Evolutionary conservation across 2,888 invertebrate genomes (phyloP).

Genomic region (Acrocyrtus sp.): DNA sequence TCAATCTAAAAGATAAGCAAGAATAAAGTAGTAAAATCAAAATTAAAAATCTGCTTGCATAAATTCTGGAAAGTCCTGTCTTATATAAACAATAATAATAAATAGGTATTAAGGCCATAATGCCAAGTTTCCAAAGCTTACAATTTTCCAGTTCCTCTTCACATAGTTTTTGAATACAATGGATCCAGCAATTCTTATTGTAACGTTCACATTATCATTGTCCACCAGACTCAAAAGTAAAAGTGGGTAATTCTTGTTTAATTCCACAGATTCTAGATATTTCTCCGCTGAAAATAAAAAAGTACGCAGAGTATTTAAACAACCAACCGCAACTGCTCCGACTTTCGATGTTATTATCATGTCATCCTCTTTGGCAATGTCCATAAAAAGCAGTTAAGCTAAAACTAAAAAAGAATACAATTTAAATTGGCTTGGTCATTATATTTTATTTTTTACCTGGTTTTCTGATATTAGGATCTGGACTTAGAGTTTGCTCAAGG

Average conservation of each 20-base stretch:
- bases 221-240: conserved; percentile 87
- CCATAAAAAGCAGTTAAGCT: neutral
- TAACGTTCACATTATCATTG: conserved; percentile 81
- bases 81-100: neutral
- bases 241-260: conserved; percentile 89
- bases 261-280: conserved; percentile 88
- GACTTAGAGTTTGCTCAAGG: conserved; percentile 87
- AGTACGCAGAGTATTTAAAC: too few relatives aligned
- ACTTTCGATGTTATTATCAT: neutral
- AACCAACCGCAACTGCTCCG: neutral
- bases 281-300: conserved; percentile 80
- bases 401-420: neutral
- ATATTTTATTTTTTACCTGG: too few relatives aligned
- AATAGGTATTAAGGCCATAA: neutral
- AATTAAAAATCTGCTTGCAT: too few relatives aligned
- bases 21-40: neutral
- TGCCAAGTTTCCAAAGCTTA: too few relatives aligned
- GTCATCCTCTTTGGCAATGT: neutral
- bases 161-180: conserved; percentile 97
- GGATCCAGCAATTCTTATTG: conserved; percentile 88
- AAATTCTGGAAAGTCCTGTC: neutral
- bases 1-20: conserved; percentile 26
- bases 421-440: too few relatives aligned
- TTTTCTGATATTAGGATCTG: conserved; percentile 82
- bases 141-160: conserved; percentile 93